Evolutionary conservation across 2,797 vertebrate genomes (phyloP), one percentile per base, ranked within the genome.

Genomic region (Todus mexicanus): DNA sequence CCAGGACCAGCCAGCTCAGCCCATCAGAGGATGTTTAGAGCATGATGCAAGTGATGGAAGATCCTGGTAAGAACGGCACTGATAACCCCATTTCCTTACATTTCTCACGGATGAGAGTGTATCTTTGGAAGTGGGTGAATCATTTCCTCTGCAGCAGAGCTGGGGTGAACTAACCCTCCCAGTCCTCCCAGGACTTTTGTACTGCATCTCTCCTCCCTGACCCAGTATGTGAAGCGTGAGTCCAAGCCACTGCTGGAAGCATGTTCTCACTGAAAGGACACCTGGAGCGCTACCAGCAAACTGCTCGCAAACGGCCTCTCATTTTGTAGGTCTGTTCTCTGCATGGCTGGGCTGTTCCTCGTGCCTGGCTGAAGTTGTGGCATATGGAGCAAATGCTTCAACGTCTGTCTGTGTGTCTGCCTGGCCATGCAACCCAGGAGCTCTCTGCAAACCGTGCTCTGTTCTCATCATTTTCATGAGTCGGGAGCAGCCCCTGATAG

Each of bases 321-420:
- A 0, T 94, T 96, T 94, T 95, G 92, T 85, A 96, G 94, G 90
- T 94, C 95, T 96, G 86, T 87, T 96, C 93, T 65, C 92, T 93
- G 96, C 93, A 70, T 83, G 93, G 93, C 75, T 29, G 12, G 87
- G 72, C 90, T 92, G 86, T 19, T 94, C 81, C 84, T 72, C 64
- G 80, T 89, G 88, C 84, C 88, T 90, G 6, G 4, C 94, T 95
- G 94, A 95, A 95, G 81, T 71, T 87, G 84, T 94, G 92, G 93
- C 94, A 93, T 93, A 95, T 94, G 94, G 94, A 96, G 29, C 90
- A 95, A 95, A 93, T 90, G 92, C 81, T 93, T 56, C 89, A 94
- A 35, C 42, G 88, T 96, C 95, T 96, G 92, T 90, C 91, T 87
- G 75, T 69, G 71, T 92, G 86, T 94, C 95, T 90, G 92, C 92